Evolutionary conservation across 2,113 vertebrate genomes (phyloP).

Genomic region (Montifringilla adamsi): DNA sequence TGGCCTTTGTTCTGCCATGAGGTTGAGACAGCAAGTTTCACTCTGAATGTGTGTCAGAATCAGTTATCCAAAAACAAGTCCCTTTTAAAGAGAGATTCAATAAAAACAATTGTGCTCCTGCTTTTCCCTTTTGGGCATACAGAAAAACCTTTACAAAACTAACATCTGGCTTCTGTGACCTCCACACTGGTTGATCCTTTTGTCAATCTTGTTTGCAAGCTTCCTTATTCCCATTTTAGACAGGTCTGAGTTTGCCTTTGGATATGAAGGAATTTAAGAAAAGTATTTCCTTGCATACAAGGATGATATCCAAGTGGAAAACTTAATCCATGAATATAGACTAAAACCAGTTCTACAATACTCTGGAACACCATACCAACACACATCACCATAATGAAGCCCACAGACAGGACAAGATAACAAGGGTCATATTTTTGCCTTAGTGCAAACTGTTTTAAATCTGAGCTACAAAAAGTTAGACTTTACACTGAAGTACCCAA

Average conservation of each 20-base stretch:
- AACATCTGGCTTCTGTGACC: background rate
- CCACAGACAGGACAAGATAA: background rate
- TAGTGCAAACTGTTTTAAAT: background rate
- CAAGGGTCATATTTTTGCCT: background rate
- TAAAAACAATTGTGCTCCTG: background rate
- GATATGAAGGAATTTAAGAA: background rate
- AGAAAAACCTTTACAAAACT: background rate
- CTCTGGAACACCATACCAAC: background rate
- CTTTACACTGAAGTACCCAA: background rate
- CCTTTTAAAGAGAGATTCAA: background rate
- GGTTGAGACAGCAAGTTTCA: background rate
- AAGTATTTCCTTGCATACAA: background rate
- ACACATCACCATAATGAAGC: background rate
- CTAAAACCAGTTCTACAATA: background rate
- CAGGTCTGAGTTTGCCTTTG: background rate
- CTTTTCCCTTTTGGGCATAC: background rate
- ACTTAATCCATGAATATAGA: background rate
- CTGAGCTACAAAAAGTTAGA: background rate
- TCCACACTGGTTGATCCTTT: background rate
- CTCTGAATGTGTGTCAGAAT: background rate
- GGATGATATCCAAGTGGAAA: background rate
- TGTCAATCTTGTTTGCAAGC: background rate
- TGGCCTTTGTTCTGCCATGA: conserved; percentile 18
- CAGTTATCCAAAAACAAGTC: background rate
- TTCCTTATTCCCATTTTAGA: background rate